A percentile compares a stretch with the other conserved stretches of the same genome.
phyloP scores from a whole-genome alignment of 2,888 invertebrate species.

The Osmoderma eremita region DNA sequence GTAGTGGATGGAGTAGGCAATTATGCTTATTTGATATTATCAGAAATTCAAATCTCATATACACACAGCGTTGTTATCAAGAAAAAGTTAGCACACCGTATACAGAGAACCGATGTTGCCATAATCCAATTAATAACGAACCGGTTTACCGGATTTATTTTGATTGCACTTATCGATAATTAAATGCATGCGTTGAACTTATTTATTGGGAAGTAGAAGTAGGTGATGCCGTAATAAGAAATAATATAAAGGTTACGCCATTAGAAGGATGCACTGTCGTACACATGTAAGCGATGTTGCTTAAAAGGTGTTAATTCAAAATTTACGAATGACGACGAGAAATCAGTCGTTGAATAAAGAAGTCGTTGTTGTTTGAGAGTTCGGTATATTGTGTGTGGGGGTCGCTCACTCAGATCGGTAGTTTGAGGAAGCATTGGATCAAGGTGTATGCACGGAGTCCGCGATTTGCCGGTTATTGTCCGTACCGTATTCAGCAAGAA shows the following conservation, averaged over 20 bases:
- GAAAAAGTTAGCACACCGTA: conserved; percentile 6
- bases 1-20: too few species aligned
- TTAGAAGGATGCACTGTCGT: neutral
- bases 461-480: conserved; percentile 51
- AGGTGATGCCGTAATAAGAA: neutral
- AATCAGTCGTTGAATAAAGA: conserved; percentile 14
- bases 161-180: conserved; percentile 17
- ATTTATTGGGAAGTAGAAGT: neutral
- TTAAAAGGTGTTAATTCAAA: neutral
- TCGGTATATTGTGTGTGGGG: conserved; percentile 31
- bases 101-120: conserved; percentile 16
- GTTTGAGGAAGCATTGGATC: conserved; percentile 25
- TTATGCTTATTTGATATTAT: too few species aligned
- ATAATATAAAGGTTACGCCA: neutral
- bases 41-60: neutral
- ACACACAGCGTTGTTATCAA: neutral
- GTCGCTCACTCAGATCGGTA: conserved; percentile 31
- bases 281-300: neutral
- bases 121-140: conserved; percentile 33
- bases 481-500: conserved; percentile 46
- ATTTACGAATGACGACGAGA: conserved; percentile 3
- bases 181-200: neutral
- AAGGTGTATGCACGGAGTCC: conserved; percentile 42
- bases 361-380: conserved; percentile 1
- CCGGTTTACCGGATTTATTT: conserved; percentile 24